Evolutionary conservation across 2,113 vertebrate species (phyloP), one percentile per base, ranked within the genome.

Genomic region (Cygnus buccinator): DNA sequence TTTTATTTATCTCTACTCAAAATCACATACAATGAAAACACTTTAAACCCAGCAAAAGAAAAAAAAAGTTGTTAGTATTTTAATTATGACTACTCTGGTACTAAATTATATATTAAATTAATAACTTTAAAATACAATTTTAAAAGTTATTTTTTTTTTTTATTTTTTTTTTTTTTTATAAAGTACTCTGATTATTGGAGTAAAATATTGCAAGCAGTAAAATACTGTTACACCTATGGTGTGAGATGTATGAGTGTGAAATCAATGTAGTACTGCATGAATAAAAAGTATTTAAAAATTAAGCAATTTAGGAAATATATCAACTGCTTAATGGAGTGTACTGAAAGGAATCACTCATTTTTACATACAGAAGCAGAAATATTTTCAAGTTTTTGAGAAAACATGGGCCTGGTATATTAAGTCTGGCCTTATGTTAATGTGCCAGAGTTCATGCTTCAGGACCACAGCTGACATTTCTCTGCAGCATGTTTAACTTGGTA

Each of bases 31-130:
- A 52, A 37, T 54, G 12, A 3, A 85, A 33, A 22, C 9, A 73
- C 3, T 63, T 35, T 13, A 41, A 1, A 8, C 52, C 16, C 15
- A 20, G 2, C 1, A 0, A 55, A 80, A 70, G 16, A n/a, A 25
- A 58, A 28, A 50, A 39, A 39, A 50, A 22, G 6, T 46, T 25
- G 22, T 48, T 54, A 43, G 1, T 10, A 13, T 75, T 71, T 94
- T 76, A 39, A 62, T 8, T 37, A 61, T 37, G 5, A 11, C 20
- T 81, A 55, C 28, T 35, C 23, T 82, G 10, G 8, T 55, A 54
- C 6, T 7, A 84, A 82, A 48, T n/a, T 62, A 70, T 22, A 55
- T 31, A 82, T 33, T 54, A 52, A 44, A n/a, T 37, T 89, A 67
- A 66, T 44, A 28, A 5, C n/a, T 77, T 46, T 6, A 72, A 85